A percentile compares a stretch with the other conserved stretches of the same genome.
Conservation (phyloP, 2,888 invertebrate genomes). For the Clanis bilineata region DNA sequence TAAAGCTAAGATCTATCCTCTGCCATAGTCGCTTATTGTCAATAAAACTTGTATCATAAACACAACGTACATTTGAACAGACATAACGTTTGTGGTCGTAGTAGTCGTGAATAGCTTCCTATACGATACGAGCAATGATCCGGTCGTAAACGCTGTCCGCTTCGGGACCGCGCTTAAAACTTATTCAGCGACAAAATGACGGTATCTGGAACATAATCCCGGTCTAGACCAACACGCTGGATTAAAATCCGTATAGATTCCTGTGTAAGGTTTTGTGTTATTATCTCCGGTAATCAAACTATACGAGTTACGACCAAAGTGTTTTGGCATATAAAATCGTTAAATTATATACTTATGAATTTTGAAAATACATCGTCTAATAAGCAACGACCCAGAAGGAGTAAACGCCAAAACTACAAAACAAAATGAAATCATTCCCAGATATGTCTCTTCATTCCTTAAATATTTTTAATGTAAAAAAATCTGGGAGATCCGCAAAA, state of each 20-base stretch:
- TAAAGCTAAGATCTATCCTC: not conserved
- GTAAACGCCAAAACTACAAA: too few relatives aligned
- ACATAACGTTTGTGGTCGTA: conserved; percentile 37
- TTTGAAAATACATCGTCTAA: too few relatives aligned
- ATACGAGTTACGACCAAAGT: too few relatives aligned
- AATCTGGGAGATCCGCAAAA: too few relatives aligned
- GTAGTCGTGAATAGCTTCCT: conserved; percentile 42
- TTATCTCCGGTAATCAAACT: too few relatives aligned
- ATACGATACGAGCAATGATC: conserved; percentile 39
- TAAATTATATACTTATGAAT: too few relatives aligned
- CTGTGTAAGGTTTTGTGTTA: not conserved
- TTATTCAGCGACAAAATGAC: conserved; percentile 29
- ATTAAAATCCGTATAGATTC: not conserved
- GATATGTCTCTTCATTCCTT: too few relatives aligned
- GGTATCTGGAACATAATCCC: not conserved
- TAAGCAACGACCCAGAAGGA: too few relatives aligned
- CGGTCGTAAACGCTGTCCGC: conserved; percentile 41
- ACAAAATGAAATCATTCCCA: too few relatives aligned
- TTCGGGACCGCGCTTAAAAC: conserved; percentile 26
- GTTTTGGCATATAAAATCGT: too few relatives aligned
- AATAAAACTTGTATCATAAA: conserved; percentile 29
- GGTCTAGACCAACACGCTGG: conserved; percentile 1
- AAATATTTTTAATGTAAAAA: too few relatives aligned
- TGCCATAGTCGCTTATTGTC: conserved; percentile 17
- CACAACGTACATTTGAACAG: conserved; percentile 24